phyloP scores from a whole-genome alignment of 2,797 vertebrate genomes.

The Halcyon smyrnensis region DNA sequence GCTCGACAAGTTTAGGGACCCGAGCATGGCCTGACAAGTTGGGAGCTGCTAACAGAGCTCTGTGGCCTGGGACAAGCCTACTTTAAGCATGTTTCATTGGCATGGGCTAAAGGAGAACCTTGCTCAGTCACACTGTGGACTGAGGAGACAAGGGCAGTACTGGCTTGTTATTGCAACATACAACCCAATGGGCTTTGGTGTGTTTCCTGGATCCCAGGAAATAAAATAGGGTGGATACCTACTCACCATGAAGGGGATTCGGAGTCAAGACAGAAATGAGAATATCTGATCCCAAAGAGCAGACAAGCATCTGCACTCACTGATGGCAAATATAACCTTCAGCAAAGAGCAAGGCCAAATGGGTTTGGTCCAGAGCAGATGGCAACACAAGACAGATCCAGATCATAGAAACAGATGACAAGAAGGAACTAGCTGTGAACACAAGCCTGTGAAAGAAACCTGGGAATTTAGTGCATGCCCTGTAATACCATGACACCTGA shows the following conservation, averaged over 20 bases:
- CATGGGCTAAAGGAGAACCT: background rate
- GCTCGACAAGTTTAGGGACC: background rate
- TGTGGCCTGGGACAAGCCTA: background rate
- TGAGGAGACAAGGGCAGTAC: background rate
- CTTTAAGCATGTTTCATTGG: background rate
- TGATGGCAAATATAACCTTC: background rate
- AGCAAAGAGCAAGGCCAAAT: background rate
- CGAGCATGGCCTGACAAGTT: background rate
- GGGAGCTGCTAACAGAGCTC: background rate
- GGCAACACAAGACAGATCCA: background rate
- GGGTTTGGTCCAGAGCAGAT: constrained; percentile 19
- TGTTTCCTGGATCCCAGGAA: background rate
- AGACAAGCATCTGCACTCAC: background rate
- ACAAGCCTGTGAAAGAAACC: background rate
- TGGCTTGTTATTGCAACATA: background rate
- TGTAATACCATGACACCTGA: background rate
- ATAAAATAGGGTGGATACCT: background rate
- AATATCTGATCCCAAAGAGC: background rate
- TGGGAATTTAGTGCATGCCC: background rate
- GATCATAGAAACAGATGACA: background rate
- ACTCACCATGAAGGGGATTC: background rate
- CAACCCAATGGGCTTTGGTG: background rate
- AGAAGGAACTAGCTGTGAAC: background rate
- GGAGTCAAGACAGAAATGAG: background rate
- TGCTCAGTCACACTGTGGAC: background rate